These are phyloP conservation scores for Danio tinwini DNA, from an alignment of 2,797 vertebrate species.

Conservation along the genomic window DNA sequence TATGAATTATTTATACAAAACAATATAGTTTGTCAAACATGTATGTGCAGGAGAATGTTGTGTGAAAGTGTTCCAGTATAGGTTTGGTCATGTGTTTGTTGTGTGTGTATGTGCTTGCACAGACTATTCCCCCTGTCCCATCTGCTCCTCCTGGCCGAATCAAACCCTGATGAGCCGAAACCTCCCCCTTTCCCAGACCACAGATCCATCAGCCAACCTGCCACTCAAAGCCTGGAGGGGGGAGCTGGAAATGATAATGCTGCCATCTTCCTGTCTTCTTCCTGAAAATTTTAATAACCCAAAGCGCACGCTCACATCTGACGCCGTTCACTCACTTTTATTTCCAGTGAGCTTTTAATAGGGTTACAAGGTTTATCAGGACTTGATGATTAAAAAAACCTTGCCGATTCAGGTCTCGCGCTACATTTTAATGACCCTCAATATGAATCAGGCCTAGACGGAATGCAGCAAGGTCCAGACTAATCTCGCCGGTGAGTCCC, in stretches of 20 bases:
- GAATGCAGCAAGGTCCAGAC: constrained; percentile 18
- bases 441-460: constrained; percentile 30
- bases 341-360: constrained; percentile 6
- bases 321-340: constrained; percentile 3
- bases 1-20: too few species aligned
- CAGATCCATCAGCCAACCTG: constrained; percentile 49
- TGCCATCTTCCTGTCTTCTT: constrained; percentile 20
- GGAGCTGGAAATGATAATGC: constrained; percentile 36
- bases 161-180: constrained; percentile 31
- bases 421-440: constrained; percentile 16
- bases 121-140: constrained; percentile 37
- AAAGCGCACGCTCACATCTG: constrained; percentile 12
- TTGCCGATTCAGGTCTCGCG: background rate
- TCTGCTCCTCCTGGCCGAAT: constrained; percentile 43
- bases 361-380: constrained; percentile 32
- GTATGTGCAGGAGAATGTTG: background rate
- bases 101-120: constrained; percentile 14
- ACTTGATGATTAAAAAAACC: constrained; percentile 33
- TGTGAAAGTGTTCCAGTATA: background rate
- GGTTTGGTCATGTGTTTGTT: constrained; percentile 1
- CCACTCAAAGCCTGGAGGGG: constrained; percentile 30
- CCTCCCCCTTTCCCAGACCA: constrained; percentile 33
- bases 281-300: constrained; percentile 27
- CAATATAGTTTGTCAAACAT: too few species aligned
- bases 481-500: constrained; percentile 36